Conservation (phyloP, 2,113 vertebrate genomes). For the Fulica atra region DNA sequence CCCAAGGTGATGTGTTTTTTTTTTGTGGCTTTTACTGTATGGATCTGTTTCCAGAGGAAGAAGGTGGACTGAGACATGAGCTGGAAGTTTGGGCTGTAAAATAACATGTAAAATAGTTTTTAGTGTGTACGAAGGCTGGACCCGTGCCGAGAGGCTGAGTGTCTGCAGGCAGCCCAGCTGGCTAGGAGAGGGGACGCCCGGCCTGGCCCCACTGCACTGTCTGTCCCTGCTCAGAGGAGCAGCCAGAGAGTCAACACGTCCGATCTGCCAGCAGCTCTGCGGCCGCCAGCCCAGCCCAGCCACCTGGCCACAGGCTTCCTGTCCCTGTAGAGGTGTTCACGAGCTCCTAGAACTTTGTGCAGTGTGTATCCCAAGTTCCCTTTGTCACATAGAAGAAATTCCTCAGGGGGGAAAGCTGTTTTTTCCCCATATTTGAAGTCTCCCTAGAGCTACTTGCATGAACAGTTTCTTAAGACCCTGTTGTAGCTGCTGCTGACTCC, state of each 20-base stretch:
- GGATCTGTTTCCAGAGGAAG: constrained; percentile 37
- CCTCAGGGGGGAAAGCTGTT: constrained; percentile 20
- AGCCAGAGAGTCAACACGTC: background rate
- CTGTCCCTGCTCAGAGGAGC: background rate
- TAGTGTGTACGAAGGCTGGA: background rate
- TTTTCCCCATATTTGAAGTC: constrained; percentile 23
- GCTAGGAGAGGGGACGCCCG: background rate
- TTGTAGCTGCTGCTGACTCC: background rate
- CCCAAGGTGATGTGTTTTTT: constrained; percentile 62
- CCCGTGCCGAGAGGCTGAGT: background rate
- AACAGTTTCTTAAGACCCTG: constrained; percentile 7
- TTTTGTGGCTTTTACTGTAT: constrained; percentile 66
- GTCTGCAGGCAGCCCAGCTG: background rate
- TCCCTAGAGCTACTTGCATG: constrained; percentile 57
- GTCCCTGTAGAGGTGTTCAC: background rate
- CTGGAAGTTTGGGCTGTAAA: constrained; percentile 18
- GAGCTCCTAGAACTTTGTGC: background rate
- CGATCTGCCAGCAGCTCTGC: background rate
- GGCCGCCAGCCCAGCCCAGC: background rate
- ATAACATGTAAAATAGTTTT: constrained; percentile 50
- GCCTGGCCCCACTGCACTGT: background rate
- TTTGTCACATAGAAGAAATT: constrained; percentile 35
- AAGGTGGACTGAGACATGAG: background rate
- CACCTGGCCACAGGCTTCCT: background rate
- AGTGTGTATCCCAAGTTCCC: background rate